Evolutionary conservation across 2,113 vertebrate species (phyloP), one percentile per base, ranked within the genome.

Genomic region (Catagonus wagneri): DNA sequence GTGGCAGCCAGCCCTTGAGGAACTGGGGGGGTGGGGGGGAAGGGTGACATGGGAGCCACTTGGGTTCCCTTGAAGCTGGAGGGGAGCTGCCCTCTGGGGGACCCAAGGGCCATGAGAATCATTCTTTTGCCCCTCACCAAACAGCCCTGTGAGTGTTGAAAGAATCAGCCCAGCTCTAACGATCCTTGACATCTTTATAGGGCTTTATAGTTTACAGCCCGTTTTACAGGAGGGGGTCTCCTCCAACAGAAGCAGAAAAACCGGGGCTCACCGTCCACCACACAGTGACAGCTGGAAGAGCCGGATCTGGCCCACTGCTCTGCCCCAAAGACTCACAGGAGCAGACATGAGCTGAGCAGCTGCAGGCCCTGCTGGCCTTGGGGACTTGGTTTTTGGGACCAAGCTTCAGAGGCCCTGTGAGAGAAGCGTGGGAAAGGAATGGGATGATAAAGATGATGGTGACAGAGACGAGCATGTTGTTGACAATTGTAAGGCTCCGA

Each of bases 401-500:
- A 23, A n/a, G 44, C n/a, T 79, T 86, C 74, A 25, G 50, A 91
- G n/a, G 14, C n/a, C 44, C 39, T 39, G n/a, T 11, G 16, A 44
- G 44, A 8, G 78, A 65, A 36, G 7, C 15, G 27, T 19, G 1
- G 20, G 65, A 34, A 61, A 68, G 75, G 16, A 83, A 58, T 13
- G 32, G 6, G 11, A 4, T 44, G 44, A 85, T 25, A 25, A 52
- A 39, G 52, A 36, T 14, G 27, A 14, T 0, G 25, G 72, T 3
- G 36, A 27, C 3, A 14, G 29, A 1, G 9, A n/a, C 2, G 54
- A 44, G 4, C 7, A 4, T 0, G 1, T 58, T 66, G 29, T 19
- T 60, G 65, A 32, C 14, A 19, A 6, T 23, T 34, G 19, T 1
- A 27, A 32, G 52, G 44, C 23, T 80, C 56, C 11, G 34, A 17